phyloP scores from a whole-genome alignment of 2,888 invertebrate genomes.

The Drosophila putrida region DNA sequence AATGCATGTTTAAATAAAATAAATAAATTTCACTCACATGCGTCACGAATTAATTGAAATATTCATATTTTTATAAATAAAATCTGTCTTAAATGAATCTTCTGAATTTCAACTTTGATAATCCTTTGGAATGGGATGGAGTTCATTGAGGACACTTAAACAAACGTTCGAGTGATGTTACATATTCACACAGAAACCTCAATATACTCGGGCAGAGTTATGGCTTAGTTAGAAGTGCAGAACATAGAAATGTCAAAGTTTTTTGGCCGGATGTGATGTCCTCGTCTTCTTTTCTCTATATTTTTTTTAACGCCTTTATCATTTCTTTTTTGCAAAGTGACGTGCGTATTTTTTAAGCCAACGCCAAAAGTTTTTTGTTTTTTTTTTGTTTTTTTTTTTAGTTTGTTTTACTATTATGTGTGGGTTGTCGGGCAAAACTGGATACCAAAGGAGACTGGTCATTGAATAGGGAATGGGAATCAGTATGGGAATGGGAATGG shows the following conservation, averaged over 20 bases:
- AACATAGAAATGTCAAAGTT: constrained; percentile 60
- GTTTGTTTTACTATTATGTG: constrained; percentile 12
- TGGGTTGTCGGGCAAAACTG: constrained; percentile 4
- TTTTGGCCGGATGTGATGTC: constrained; percentile 37
- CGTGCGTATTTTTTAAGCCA: constrained; percentile 40
- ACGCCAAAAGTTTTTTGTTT: constrained; percentile 24
- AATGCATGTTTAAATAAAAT: no score
- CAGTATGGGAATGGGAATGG: background rate
- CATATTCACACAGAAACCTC: constrained; percentile 10
- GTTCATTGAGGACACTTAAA: background rate
- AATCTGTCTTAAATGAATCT: no score
- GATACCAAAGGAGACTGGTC: background rate
- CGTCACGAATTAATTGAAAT: no score
- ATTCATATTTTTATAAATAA: no score
- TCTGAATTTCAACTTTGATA: no score
- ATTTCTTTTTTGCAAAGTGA: constrained; percentile 29
- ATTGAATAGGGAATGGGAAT: background rate
- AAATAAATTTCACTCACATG: no score
- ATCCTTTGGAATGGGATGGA: background rate
- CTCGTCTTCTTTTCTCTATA: constrained; percentile 2
- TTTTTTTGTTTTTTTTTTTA: constrained; percentile 5
- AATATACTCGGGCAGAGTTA: constrained; percentile 24
- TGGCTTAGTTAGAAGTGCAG: constrained; percentile 25
- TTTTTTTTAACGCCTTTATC: background rate
- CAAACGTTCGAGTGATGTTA: background rate